phyloP scores from a whole-genome alignment of 2,797 vertebrate species.

The Sebastiscus tertius region DNA sequence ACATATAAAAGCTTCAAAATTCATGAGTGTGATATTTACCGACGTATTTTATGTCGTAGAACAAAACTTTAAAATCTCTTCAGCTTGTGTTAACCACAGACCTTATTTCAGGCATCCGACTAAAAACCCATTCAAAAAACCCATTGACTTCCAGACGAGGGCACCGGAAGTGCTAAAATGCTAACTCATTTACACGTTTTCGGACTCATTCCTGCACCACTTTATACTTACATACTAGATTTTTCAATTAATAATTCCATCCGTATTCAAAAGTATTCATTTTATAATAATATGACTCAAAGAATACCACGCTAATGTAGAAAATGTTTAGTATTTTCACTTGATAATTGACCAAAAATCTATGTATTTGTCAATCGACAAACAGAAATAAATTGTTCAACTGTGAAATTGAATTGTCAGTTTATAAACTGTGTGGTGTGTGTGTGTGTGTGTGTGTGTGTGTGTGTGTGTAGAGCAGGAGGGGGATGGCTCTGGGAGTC shows the following conservation, averaged over 20 bases:
- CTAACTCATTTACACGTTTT: too few species aligned
- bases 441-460: neutral
- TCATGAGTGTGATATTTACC: too few species aligned
- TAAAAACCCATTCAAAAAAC: too few species aligned
- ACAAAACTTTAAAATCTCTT: too few species aligned
- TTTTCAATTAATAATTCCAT: neutral
- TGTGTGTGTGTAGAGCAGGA: neutral
- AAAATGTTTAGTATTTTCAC: neutral
- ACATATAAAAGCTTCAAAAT: too few species aligned
- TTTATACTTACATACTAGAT: too few species aligned
- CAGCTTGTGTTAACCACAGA: too few species aligned
- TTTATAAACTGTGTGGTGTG: neutral
- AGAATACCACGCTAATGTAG: neutral
- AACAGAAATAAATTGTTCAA: neutral
- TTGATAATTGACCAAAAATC: neutral
- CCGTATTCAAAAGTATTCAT: neutral
- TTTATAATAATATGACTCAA: neutral
- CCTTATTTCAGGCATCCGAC: too few species aligned
- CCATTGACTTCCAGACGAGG: too few species aligned
- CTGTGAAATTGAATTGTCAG: neutral
- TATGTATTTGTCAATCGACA: neutral
- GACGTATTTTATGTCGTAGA: too few species aligned
- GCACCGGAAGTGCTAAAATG: too few species aligned
- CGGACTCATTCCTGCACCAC: too few species aligned
- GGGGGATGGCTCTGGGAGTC: constrained; percentile 33